A percentile compares a stretch with the other conserved stretches of the same genome.
Evolutionary conservation across 2,888 invertebrate species (phyloP).

Genomic region (Volucella inflata): DNA sequence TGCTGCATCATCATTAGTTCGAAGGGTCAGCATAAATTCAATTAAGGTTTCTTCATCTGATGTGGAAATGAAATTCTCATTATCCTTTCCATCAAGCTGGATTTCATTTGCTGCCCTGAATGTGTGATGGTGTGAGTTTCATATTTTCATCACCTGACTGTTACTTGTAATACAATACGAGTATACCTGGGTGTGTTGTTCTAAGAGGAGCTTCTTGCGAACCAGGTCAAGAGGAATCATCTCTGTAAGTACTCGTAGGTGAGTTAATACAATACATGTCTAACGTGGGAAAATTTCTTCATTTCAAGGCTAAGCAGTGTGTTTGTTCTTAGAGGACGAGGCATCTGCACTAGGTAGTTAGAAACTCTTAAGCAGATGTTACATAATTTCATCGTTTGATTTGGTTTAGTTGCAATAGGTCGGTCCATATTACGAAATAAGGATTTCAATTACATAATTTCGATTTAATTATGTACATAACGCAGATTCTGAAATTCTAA

Average conservation of each 20-base stretch:
- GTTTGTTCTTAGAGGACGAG: too few species aligned
- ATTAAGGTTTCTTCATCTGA: conserved; percentile 42
- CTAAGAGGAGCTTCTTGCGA: conserved; percentile 4
- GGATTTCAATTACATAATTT: too few species aligned
- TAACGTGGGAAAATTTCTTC: too few species aligned
- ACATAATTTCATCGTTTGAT: too few species aligned
- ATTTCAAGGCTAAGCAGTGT: too few species aligned
- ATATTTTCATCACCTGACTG: not conserved
- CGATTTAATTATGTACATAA: too few species aligned
- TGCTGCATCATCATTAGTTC: conserved; percentile 45
- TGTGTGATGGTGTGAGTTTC: not conserved
- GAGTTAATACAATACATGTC: conserved; percentile 5
- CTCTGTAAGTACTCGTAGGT: conserved; percentile 33
- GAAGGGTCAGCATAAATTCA: conserved; percentile 48
- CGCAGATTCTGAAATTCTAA: too few species aligned
- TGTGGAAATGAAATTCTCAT: conserved; percentile 47
- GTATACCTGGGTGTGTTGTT: conserved; percentile 1
- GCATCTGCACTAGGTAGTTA: too few species aligned
- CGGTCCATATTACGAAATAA: too few species aligned
- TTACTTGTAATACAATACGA: not conserved
- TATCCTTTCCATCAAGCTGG: conserved; percentile 33
- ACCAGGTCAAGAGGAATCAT: conserved; percentile 53
- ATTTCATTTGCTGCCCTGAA: not conserved
- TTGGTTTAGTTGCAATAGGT: too few species aligned
- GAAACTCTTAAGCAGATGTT: too few species aligned